A percentile compares a stretch with the other conserved stretches of the same genome.
These are phyloP conservation scores for Thereuonema tuberculata DNA, from an alignment of 1,140 invertebrate species.

Conservation along the genomic window DNA sequence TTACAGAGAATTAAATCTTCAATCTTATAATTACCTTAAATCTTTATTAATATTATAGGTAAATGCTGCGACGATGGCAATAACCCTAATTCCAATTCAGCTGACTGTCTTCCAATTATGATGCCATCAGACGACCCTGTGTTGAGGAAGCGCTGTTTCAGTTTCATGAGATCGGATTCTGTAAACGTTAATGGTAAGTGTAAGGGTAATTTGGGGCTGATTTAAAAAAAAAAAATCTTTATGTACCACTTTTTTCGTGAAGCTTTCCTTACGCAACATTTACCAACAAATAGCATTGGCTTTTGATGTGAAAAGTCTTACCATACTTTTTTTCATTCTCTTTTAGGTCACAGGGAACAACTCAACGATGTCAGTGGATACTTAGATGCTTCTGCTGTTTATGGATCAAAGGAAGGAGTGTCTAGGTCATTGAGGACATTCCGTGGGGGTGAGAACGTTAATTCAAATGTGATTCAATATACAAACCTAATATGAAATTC, in stretches of 20 bases:
- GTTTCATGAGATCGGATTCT: conserved; percentile 20
- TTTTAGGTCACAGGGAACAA: conserved; percentile 19
- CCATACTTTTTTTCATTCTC: no score
- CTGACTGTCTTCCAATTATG: conserved; percentile 20
- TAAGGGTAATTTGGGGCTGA: no score
- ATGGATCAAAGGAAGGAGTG: conserved; percentile 26
- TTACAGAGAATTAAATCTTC: no score
- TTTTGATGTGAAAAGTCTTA: no score
- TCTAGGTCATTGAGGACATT: conserved; percentile 27
- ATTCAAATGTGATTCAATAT: no score
- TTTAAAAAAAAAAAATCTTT: no score
- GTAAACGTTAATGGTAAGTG: conserved; percentile 13
- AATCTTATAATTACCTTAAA: no score
- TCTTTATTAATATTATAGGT: not conserved
- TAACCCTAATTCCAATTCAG: conserved; percentile 7
- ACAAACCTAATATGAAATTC: not conserved
- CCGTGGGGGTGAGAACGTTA: conserved; percentile 25
- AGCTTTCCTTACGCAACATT: not conserved
- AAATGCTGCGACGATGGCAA: conserved; percentile 45
- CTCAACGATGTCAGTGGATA: conserved; percentile 41
- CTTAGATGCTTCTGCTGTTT: conserved; percentile 38
- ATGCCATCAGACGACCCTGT: conserved; percentile 20
- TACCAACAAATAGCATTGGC: no score
- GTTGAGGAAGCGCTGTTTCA: conserved; percentile 35
- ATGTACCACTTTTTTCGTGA: no score